Evolutionary conservation across 2,888 invertebrate genomes (phyloP).

Genomic region (Loripinus fragilis): DNA sequence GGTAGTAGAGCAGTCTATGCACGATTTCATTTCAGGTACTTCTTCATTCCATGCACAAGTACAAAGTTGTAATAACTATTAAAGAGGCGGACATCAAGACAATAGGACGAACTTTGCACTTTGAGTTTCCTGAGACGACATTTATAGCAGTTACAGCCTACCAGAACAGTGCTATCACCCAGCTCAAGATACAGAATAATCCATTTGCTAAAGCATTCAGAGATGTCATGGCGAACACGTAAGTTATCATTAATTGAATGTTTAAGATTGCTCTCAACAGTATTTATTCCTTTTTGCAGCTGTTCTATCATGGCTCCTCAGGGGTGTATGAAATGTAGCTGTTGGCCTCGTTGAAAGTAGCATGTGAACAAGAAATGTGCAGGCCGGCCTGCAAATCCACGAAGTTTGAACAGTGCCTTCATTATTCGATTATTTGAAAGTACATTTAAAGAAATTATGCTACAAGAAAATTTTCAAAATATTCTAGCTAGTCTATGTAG

Average conservation of each 20-base stretch:
- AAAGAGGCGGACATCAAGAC: slow-evolving; percentile 31
- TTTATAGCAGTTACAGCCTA: slow-evolving; percentile 73
- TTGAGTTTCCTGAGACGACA: slow-evolving; percentile 62
- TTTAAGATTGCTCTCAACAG: not conserved
- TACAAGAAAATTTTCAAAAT: too few relatives aligned
- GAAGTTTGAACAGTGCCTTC: too few relatives aligned
- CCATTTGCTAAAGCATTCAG: slow-evolving; percentile 74
- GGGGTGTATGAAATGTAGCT: not conserved
- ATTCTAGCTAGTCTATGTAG: too few relatives aligned
- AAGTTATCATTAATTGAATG: not conserved
- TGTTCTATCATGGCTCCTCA: not conserved
- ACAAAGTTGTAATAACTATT: slow-evolving; percentile 57
- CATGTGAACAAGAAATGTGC: too few relatives aligned
- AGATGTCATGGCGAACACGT: slow-evolving; percentile 28
- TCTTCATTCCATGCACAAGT: slow-evolving; percentile 73
- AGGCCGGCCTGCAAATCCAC: too few relatives aligned
- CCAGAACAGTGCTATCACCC: slow-evolving; percentile 68
- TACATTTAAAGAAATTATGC: too few relatives aligned
- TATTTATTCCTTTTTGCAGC: not conserved
- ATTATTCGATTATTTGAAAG: too few relatives aligned
- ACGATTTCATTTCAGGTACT: slow-evolving; percentile 57
- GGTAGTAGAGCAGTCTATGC: too few relatives aligned
- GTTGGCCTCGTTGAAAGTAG: too few relatives aligned
- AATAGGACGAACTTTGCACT: slow-evolving; percentile 17
- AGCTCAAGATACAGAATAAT: slow-evolving; percentile 73